Base-by-base conservation (phyloP, 2,888 invertebrate genomes). In the Xanthia icteritia region DNA sequence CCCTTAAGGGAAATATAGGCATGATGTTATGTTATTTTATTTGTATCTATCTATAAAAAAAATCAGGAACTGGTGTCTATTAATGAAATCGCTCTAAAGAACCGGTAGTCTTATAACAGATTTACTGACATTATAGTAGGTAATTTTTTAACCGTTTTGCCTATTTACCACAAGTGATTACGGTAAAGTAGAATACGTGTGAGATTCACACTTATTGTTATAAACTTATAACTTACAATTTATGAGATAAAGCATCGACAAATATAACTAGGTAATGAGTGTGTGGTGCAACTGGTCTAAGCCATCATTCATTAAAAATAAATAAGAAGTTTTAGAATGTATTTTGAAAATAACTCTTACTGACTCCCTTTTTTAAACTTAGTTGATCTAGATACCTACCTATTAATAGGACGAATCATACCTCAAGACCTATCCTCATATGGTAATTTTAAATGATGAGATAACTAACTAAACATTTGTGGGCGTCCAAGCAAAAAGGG, bases 121-220 rank as follows among this genome's bases (percentile, higher is more conserved):
- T 63, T 23, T 13, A 63, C 6, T 36, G 23, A 48, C 48, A 23
- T 48, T 31, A 23, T 23, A 13, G 31, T 66, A 15, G 20, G 11
- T 20, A 42, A 27, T 45, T 45, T 45, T 45, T 45, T 45, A 31
- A 48, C 45, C 20, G 23, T 73, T 73, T n/a, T 23, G 11, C 4
- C 31, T 60, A 39, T 1, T 60, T 27, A 74, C 27, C 5, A 8
- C 17, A n/a, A 71, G 31, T 77, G 23, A 27, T 23, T 56, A 31
- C 15, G 27, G 36, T 69, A 51, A 68, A 51, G 20, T 56, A 36
- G 61, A 77, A 63, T 8, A 58, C 27, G 79, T 77, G 79, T 70
- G 79, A 77, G 69, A 64, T 63, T 64, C 61, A 77, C 51, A 64
- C 54, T 63, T 69, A 69, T 77, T 78, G 69, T 77, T 78, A 48